These are phyloP conservation scores for Sebastes glaucus DNA, from an alignment of 2,797 vertebrate genomes.

Conservation along the genomic window DNA sequence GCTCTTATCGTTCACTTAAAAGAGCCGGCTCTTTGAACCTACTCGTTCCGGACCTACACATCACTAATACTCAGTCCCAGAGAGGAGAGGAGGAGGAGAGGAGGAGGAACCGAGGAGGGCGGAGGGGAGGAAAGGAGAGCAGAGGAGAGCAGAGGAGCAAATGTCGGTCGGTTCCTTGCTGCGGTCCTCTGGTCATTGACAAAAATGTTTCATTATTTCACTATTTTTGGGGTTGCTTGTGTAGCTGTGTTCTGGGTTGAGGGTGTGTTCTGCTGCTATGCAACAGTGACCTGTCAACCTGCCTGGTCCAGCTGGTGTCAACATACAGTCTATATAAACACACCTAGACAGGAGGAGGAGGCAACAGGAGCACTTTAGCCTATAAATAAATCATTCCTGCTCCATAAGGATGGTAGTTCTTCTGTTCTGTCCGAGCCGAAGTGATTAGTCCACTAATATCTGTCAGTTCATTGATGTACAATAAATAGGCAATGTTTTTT, in stretches of 20 bases:
- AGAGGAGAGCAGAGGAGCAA: constrained; percentile 68
- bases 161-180: constrained; percentile 68
- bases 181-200: constrained; percentile 59
- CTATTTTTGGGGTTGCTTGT: constrained; percentile 3
- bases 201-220: constrained; percentile 40
- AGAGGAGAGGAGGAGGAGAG: constrained; percentile 58
- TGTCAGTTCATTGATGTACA: not conserved
- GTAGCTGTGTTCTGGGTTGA: not conserved
- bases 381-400: constrained; percentile 34
- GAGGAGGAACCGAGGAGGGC: constrained; percentile 47
- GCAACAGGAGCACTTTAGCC: not conserved
- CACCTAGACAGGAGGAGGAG: not conserved
- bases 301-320: constrained; percentile 43
- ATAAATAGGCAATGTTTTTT: not conserved
- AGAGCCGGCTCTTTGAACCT: too few species aligned
- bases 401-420: not conserved
- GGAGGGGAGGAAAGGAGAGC: constrained; percentile 44
- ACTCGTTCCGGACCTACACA: accelerated
- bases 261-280: constrained; percentile 45
- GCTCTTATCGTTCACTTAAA: too few species aligned
- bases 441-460: not conserved
- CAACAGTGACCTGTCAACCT: constrained; percentile 58
- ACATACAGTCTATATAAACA: constrained; percentile 1
- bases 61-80: constrained; percentile 68
- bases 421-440: not conserved